Percentiles rank a stretch among this genome's conserved stretches.
These are phyloP conservation scores for Festucalex cinctus DNA, from an alignment of 2,113 vertebrate genomes.

Conservation along the genomic window DNA sequence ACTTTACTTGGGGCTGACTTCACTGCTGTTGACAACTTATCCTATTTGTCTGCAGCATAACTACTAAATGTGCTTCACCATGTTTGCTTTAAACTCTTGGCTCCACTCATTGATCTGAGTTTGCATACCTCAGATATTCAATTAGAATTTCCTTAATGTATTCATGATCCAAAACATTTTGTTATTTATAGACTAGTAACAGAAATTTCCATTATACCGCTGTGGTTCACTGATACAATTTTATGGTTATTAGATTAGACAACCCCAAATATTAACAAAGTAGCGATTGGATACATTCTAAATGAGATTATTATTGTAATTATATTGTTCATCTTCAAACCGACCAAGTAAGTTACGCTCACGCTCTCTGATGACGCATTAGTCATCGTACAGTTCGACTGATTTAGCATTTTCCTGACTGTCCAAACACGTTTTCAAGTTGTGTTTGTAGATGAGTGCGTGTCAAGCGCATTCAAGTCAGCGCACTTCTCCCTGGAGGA, in stretches of 20 bases:
- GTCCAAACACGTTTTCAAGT: background rate
- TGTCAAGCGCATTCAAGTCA: conserved; percentile 59
- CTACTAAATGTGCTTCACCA: too few relatives aligned
- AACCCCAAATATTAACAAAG: background rate
- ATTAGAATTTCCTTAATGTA: too few relatives aligned
- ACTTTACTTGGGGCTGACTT: too few relatives aligned
- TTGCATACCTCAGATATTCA: too few relatives aligned
- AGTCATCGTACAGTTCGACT: background rate
- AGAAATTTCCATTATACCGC: background rate
- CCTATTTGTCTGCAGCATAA: too few relatives aligned
- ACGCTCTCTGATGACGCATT: background rate
- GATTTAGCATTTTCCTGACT: background rate
- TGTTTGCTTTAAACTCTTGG: too few relatives aligned
- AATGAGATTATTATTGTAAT: background rate
- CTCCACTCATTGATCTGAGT: too few relatives aligned
- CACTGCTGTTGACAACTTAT: too few relatives aligned
- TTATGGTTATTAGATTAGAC: conserved; percentile 47
- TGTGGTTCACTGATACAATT: conserved; percentile 45
- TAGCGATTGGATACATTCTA: background rate
- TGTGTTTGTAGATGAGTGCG: conserved; percentile 50
- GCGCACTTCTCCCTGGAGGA: conserved; percentile 49
- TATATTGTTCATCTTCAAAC: background rate
- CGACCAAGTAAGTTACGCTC: background rate
- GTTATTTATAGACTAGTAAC: too few relatives aligned
- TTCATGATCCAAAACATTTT: too few relatives aligned